Evolutionary conservation across 2,113 vertebrate genomes (phyloP).

Genomic region (Hippocampus comes): DNA sequence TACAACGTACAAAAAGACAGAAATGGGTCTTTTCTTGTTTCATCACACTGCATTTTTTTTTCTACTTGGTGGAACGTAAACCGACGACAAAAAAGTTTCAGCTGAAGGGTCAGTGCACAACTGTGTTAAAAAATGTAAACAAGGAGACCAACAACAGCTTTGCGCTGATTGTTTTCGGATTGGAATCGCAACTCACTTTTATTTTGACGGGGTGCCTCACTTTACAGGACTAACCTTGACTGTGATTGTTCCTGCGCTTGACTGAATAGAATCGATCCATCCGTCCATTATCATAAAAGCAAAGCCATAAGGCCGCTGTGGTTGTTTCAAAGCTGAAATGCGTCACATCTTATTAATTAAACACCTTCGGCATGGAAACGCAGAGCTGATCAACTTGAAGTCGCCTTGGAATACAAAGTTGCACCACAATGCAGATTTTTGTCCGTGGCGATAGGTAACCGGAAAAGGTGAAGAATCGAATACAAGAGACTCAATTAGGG

Average conservation of each 20-base stretch:
- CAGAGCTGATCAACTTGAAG: constrained; percentile 18
- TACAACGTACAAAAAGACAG: background rate
- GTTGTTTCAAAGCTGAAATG: background rate
- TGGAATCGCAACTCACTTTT: too few relatives aligned
- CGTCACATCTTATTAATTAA: background rate
- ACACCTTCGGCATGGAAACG: background rate
- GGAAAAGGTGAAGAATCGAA: constrained; percentile 3
- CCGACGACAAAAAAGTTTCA: too few relatives aligned
- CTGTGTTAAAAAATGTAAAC: too few relatives aligned
- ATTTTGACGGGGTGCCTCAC: too few relatives aligned
- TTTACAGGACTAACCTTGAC: background rate
- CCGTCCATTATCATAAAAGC: background rate
- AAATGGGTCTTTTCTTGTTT: background rate
- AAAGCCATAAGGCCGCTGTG: too few relatives aligned
- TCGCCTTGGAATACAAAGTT: constrained; percentile 18
- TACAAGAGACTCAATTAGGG: background rate
- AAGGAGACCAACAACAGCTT: too few relatives aligned
- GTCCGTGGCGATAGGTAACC: background rate
- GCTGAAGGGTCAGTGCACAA: too few relatives aligned
- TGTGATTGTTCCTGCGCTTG: background rate
- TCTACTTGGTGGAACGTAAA: too few relatives aligned
- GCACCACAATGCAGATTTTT: too few relatives aligned
- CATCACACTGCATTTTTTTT: too few relatives aligned
- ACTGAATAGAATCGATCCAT: constrained; percentile 7
- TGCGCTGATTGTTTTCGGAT: too few relatives aligned